Conservation (phyloP, 2,888 invertebrate species). For the Campoplex nolae region DNA sequence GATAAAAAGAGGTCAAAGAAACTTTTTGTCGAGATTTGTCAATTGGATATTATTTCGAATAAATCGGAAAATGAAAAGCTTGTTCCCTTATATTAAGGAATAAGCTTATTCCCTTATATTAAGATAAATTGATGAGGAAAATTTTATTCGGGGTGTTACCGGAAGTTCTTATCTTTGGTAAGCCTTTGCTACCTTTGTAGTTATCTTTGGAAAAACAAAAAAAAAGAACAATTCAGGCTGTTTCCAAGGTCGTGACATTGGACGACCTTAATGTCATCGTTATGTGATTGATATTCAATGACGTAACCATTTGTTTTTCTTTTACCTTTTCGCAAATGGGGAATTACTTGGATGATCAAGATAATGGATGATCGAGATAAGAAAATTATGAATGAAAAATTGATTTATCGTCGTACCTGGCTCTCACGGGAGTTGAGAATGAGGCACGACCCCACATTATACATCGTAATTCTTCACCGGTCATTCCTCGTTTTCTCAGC, state of each 20-base stretch:
- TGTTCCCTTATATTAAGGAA: too few species aligned
- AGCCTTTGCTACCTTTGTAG: neutral
- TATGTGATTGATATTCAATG: neutral
- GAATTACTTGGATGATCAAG: neutral
- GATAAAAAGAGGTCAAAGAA: too few species aligned
- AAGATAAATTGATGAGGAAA: too few species aligned
- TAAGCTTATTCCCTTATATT: too few species aligned
- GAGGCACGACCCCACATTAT: constrained; percentile 97
- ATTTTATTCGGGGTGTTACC: too few species aligned
- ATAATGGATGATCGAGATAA: neutral
- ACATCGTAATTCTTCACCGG: constrained; percentile 93
- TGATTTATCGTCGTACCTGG: constrained; percentile 84
- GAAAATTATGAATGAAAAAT: constrained; percentile 35
- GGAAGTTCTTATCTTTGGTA: too few species aligned
- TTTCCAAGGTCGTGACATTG: neutral
- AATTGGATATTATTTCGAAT: too few species aligned
- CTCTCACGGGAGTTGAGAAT: constrained; percentile 93
- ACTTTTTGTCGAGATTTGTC: too few species aligned
- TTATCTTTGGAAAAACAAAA: neutral
- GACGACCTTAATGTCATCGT: neutral
- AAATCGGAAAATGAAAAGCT: too few species aligned
- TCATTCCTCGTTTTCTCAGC: constrained; percentile 92
- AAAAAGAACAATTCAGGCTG: neutral
- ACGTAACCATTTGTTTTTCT: neutral
- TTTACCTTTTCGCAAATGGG: neutral